A percentile compares a stretch with the other conserved stretches of the same genome.
Conservation (phyloP, 2,888 invertebrate genomes). For the Drosophila leonis region DNA sequence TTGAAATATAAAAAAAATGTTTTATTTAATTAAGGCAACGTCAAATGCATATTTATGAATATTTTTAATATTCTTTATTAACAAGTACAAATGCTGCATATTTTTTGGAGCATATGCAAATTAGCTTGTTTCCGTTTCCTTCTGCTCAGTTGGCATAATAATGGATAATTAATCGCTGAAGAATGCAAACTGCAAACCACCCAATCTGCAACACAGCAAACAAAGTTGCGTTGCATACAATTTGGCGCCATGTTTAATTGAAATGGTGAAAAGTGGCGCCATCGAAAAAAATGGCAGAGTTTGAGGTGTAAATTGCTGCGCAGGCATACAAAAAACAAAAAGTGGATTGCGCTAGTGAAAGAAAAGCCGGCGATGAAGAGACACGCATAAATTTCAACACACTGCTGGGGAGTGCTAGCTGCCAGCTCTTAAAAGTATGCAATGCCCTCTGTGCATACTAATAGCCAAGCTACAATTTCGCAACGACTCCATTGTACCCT, state of each 20-base stretch:
- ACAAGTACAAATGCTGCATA: constrained; percentile 7
- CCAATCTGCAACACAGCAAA: background rate
- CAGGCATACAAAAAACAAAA: background rate
- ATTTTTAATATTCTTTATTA: no score
- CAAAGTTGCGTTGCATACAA: constrained; percentile 50
- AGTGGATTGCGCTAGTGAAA: background rate
- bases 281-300: constrained; percentile 13
- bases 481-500: constrained; percentile 16
- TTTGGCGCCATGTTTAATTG: constrained; percentile 69
- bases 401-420: constrained; percentile 21
- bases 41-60: no score
- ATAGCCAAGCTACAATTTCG: constrained; percentile 35
- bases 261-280: constrained; percentile 53
- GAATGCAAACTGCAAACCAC: no score
- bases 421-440: constrained; percentile 43
- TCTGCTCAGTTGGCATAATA: constrained; percentile 49
- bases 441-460: constrained; percentile 58
- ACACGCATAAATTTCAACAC: constrained; percentile 68
- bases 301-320: constrained; percentile 38
- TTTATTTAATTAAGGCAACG: no score
- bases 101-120: constrained; percentile 30
- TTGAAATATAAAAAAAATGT: background rate
- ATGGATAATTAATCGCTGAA: constrained; percentile 61
- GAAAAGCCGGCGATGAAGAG: constrained; percentile 47
- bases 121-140: constrained; percentile 35